Evolutionary conservation across 2,797 vertebrate genomes (phyloP).

Genomic region (Trachops cirrhosus): DNA sequence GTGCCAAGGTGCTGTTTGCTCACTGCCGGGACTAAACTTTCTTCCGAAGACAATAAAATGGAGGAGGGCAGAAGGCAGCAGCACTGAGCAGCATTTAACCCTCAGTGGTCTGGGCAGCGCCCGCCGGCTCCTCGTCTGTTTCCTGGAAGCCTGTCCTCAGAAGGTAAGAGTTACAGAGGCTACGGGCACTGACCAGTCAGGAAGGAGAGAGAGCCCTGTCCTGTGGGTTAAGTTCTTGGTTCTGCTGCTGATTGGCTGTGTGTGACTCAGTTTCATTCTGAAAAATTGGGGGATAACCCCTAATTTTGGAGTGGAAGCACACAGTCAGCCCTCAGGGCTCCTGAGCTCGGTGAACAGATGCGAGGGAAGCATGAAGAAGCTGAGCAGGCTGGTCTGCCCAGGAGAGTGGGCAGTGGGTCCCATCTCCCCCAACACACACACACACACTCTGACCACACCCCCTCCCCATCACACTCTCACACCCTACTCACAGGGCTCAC

Average conservation of each 20-base stretch:
- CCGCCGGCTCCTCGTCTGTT: not conserved
- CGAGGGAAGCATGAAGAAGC: not conserved
- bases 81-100: slow-evolving; percentile 46
- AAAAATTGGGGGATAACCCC: not conserved
- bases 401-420: not conserved
- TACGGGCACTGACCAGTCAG: not conserved
- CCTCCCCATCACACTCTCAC: not conserved
- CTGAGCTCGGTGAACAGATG: accelerated
- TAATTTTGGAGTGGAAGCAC: not conserved
- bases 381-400: not conserved
- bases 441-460: not conserved
- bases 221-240: not conserved
- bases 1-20: slow-evolving; percentile 66
- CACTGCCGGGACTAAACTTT: slow-evolving; percentile 57
- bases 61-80: slow-evolving; percentile 13
- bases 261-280: not conserved
- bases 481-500: not conserved
- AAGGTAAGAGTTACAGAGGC: not conserved
- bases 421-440: not conserved
- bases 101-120: not conserved
- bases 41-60: slow-evolving; percentile 60
- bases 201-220: not conserved
- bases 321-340: not conserved
- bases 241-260: not conserved
- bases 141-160: not conserved